These are phyloP conservation scores for Caenorhabditis sp. DNA, from an alignment of 2,888 invertebrate genomes.

Conservation along the genomic window DNA sequence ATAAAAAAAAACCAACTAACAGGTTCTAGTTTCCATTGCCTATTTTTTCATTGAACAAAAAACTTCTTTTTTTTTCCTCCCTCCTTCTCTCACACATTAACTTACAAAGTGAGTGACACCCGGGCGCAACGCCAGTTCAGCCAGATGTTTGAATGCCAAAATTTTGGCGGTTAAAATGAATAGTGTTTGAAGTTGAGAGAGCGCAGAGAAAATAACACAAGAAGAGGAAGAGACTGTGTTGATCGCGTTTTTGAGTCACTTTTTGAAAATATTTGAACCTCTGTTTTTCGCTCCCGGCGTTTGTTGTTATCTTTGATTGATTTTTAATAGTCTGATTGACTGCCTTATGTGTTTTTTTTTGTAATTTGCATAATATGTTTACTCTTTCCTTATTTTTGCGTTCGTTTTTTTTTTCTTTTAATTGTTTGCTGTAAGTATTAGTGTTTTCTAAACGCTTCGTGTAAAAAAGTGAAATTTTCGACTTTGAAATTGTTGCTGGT, in stretches of 20 bases:
- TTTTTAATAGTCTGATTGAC: slow-evolving; percentile 11
- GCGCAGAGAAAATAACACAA: slow-evolving; percentile 5
- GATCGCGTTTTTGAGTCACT: slow-evolving; percentile 6
- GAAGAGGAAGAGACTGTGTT: not conserved
- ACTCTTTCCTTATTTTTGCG: not conserved
- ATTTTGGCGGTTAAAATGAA: slow-evolving; percentile 17
- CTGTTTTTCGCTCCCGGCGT: not conserved
- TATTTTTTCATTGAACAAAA: too few species aligned
- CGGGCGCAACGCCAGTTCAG: not conserved
- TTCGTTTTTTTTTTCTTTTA: not conserved
- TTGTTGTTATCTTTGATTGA: not conserved
- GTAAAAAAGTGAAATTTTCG: not conserved
- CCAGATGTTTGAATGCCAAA: slow-evolving; percentile 23
- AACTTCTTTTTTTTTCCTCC: too few species aligned
- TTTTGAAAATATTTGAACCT: slow-evolving; percentile 2
- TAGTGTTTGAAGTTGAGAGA: slow-evolving; percentile 12
- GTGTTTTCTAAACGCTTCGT: not conserved
- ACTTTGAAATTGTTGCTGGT: not conserved
- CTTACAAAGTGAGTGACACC: not conserved
- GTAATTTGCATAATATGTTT: slow-evolving; percentile 1
- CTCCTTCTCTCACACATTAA: not conserved
- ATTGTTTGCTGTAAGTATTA: not conserved
- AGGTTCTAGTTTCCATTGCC: too few species aligned
- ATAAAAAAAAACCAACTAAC: too few species aligned
- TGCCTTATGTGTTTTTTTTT: slow-evolving; percentile 4